These are phyloP conservation scores for Ellobium chinense DNA, from an alignment of 2,888 invertebrate species.

Conservation along the genomic window DNA sequence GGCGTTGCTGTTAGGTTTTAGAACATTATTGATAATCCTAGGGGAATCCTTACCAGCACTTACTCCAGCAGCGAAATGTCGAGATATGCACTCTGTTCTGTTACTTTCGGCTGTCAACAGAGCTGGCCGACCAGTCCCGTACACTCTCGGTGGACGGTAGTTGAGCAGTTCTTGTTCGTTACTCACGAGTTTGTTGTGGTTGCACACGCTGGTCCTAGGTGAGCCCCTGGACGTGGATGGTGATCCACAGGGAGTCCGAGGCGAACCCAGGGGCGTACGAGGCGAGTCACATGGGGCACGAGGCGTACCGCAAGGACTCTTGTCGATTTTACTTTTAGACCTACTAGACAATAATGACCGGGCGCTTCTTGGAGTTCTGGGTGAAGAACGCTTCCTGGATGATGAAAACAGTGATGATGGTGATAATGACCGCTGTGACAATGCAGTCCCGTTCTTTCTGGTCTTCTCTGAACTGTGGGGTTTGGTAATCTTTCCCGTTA, in stretches of 20 bases:
- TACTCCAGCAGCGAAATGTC: neutral
- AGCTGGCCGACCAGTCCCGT: neutral
- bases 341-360: neutral
- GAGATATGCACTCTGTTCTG: neutral
- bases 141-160: slow-evolving; percentile 3
- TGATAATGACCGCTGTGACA: neutral
- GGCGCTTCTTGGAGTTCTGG: neutral
- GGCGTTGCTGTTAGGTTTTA: neutral
- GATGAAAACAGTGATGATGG: neutral
- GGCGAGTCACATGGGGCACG: neutral
- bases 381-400: neutral
- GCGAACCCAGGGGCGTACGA: slow-evolving; percentile 17
- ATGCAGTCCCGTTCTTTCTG: neutral
- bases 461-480: neutral
- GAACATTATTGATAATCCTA: neutral
- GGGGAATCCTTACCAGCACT: neutral
- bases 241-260: slow-evolving; percentile 18
- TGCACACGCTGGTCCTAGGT: neutral
- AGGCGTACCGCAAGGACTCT: neutral
- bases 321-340: neutral
- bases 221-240: slow-evolving; percentile 10
- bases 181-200: neutral
- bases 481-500: neutral
- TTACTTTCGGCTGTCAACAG: neutral
- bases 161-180: slow-evolving; percentile 11